These are phyloP conservation scores for Phaetusa simplex DNA, from an alignment of 2,113 vertebrate species.

Conservation along the genomic window DNA sequence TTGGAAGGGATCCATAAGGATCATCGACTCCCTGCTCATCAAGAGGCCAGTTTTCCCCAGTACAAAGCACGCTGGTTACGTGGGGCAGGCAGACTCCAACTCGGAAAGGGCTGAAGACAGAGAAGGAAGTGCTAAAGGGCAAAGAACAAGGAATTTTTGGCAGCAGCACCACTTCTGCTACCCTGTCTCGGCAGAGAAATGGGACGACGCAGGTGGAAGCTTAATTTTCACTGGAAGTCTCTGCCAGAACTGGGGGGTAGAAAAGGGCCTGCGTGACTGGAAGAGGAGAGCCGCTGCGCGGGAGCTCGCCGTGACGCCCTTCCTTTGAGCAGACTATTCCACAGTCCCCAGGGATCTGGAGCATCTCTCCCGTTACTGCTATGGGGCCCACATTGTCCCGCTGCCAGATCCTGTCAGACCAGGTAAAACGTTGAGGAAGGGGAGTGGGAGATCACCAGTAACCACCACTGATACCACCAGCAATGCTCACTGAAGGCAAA, in stretches of 20 bases:
- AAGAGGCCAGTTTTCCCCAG: not conserved
- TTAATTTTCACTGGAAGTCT: not conserved
- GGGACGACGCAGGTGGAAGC: not conserved
- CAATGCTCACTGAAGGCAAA: not conserved
- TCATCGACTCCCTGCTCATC: not conserved
- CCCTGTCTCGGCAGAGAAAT: not conserved
- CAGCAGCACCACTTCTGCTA: not conserved
- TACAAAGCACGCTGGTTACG: accelerated
- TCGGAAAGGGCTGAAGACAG: not conserved
- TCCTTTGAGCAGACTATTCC: not conserved
- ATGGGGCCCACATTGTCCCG: accelerated
- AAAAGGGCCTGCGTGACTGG: not conserved
- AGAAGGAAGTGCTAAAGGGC: not conserved
- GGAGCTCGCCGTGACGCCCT: not conserved
- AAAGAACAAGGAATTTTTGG: not conserved
- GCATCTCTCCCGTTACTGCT: not conserved
- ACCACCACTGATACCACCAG: not conserved
- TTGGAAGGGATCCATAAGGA: not conserved
- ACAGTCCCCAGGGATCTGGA: not conserved
- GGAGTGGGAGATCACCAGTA: not conserved
- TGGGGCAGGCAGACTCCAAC: not conserved
- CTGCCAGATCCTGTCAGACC: not conserved
- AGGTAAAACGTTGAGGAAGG: not conserved
- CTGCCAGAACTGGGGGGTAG: not conserved
- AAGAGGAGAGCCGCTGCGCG: not conserved